Evolutionary conservation across 2,797 vertebrate species (phyloP).

Genomic region (Enteromius unitaeniatus): DNA sequence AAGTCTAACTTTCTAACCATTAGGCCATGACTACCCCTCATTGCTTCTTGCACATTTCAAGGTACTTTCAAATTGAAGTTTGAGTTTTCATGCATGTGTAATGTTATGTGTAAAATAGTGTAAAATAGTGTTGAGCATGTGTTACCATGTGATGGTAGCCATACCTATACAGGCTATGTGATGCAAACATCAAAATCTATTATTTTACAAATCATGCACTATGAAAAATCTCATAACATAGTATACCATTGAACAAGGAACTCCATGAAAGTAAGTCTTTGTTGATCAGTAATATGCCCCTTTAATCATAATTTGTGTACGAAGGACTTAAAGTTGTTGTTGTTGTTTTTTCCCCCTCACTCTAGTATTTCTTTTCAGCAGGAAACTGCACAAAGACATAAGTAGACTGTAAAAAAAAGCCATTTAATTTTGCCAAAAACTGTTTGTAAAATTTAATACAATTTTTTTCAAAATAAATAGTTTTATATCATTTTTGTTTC

Average conservation of each 20-base stretch:
- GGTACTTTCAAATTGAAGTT: too few relatives aligned
- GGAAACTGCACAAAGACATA: neutral
- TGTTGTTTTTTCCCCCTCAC: neutral
- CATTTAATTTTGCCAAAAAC: neutral
- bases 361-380: neutral
- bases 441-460: neutral
- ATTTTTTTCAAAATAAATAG: rapidly evolving
- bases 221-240: too few relatives aligned
- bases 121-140: too few relatives aligned
- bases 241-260: neutral
- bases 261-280: neutral
- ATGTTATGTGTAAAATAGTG: too few relatives aligned
- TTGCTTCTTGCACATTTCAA: too few relatives aligned
- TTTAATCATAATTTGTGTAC: neutral
- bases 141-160: neutral
- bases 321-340: neutral
- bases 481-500: neutral
- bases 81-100: neutral
- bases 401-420: too few relatives aligned
- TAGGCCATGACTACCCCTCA: too few relatives aligned
- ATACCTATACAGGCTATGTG: neutral
- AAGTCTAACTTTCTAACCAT: too few relatives aligned
- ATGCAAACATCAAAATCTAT: neutral
- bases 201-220: neutral
- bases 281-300: neutral